A percentile compares a stretch with the other conserved stretches of the same genome.
These are phyloP conservation scores for Cranoglanis bouderius DNA, from an alignment of 2,113 vertebrate genomes.

Conservation along the genomic window DNA sequence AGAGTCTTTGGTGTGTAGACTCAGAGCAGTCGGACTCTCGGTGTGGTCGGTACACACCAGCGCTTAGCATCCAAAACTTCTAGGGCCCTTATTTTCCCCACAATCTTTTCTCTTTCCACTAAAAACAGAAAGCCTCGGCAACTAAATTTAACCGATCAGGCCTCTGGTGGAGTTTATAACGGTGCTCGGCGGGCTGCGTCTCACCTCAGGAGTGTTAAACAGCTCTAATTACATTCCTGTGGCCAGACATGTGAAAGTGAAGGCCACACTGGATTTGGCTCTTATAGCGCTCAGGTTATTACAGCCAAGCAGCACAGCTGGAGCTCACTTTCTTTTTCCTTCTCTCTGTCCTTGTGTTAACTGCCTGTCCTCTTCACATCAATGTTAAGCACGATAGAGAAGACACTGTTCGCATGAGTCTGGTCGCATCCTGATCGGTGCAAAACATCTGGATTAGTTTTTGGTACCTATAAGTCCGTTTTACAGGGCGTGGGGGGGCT, in stretches of 20 bases:
- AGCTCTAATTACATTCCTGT: slow-evolving; percentile 18
- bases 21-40: not conserved
- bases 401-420: not conserved
- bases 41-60: not conserved
- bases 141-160: not conserved
- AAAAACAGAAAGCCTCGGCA: not conserved
- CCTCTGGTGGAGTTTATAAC: not conserved
- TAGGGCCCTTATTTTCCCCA: not conserved
- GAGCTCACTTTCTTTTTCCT: not conserved
- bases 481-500: too few species aligned
- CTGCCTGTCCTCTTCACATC: not conserved
- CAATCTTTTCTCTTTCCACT: not conserved
- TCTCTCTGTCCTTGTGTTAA: not conserved
- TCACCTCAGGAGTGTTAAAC: slow-evolving; percentile 15
- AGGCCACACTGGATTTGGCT: not conserved
- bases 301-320: not conserved
- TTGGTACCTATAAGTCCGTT: too few species aligned
- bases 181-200: not conserved
- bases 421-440: not conserved
- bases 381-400: not conserved
- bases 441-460: not conserved
- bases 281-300: not conserved
- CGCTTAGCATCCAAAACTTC: not conserved
- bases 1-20: not conserved
- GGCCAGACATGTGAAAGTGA: slow-evolving; percentile 3